phyloP scores from a whole-genome alignment of 2,888 invertebrate species.

The Caenorhabditis sp. region DNA sequence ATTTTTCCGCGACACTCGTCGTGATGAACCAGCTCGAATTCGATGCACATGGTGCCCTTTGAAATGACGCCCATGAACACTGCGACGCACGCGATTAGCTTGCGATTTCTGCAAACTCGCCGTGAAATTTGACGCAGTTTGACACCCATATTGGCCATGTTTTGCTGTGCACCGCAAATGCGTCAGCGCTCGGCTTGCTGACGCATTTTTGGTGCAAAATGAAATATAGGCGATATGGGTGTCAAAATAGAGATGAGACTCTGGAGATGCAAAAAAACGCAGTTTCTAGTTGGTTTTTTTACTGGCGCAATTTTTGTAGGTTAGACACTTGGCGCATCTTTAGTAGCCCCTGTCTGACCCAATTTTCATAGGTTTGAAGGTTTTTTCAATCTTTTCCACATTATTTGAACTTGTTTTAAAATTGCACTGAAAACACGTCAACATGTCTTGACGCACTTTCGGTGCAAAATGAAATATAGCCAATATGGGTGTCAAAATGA shows the following conservation, averaged over 20 bases:
- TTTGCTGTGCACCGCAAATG: too few relatives aligned
- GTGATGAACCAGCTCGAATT: conserved; percentile 57
- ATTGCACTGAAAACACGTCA: conserved; percentile 53
- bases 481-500: not conserved
- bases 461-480: conserved; percentile 15
- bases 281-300: too few relatives aligned
- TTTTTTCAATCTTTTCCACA: conserved; percentile 62
- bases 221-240: too few relatives aligned
- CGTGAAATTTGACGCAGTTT: too few relatives aligned
- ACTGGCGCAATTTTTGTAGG: too few relatives aligned
- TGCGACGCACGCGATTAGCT: conserved; percentile 43
- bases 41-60: conserved; percentile 61
- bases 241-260: too few relatives aligned
- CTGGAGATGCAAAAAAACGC: too few relatives aligned
- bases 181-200: too few relatives aligned
- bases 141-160: too few relatives aligned
- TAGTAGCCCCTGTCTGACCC: conserved; percentile 26
- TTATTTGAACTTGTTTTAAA: conserved; percentile 62
- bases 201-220: too few relatives aligned
- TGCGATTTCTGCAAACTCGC: conserved; percentile 33
- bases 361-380: conserved; percentile 48
- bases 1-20: conserved; percentile 57
- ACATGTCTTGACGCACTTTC: conserved; percentile 35
- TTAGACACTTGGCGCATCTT: too few relatives aligned
- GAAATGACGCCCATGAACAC: conserved; percentile 62